A percentile compares a stretch with the other conserved stretches of the same genome.
Conservation (phyloP, 2,797 vertebrate species). For the Centropyge bicolor region DNA sequence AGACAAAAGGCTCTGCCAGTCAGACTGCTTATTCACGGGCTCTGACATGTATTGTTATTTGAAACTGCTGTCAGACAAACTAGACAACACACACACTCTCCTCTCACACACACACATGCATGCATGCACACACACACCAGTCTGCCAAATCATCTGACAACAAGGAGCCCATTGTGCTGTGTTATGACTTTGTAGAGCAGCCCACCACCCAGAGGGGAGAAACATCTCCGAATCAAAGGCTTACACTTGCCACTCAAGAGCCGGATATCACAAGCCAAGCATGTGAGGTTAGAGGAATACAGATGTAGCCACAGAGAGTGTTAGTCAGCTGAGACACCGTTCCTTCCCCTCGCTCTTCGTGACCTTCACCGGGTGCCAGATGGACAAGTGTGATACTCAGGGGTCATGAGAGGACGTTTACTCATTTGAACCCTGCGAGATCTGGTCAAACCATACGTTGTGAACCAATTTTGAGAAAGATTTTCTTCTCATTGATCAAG, state of each 20-base stretch:
- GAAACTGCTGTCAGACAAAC: slow-evolving; percentile 80
- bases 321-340: slow-evolving; percentile 64
- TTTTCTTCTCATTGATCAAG: neutral
- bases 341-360: slow-evolving; percentile 10
- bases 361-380: slow-evolving; percentile 59
- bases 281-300: slow-evolving; percentile 72
- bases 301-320: slow-evolving; percentile 59
- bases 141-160: slow-evolving; percentile 81
- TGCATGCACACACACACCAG: slow-evolving; percentile 48
- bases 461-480: neutral
- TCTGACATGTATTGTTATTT: slow-evolving; percentile 82
- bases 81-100: slow-evolving; percentile 53
- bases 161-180: slow-evolving; percentile 80
- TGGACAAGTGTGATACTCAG: slow-evolving; percentile 35
- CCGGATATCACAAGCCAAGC: slow-evolving; percentile 75
- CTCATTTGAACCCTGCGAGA: slow-evolving; percentile 16
- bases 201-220: slow-evolving; percentile 73
- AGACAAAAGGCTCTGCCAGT: slow-evolving; percentile 78
- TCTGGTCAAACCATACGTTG: neutral
- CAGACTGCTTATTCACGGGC: slow-evolving; percentile 71
- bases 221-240: slow-evolving; percentile 77
- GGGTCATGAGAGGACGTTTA: slow-evolving; percentile 55
- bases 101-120: slow-evolving; percentile 21
- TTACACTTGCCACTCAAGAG: slow-evolving; percentile 66
- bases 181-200: slow-evolving; percentile 78